These are phyloP conservation scores for Oncorhynchus masou DNA, from an alignment of 2,113 vertebrate species.

Conservation along the genomic window DNA sequence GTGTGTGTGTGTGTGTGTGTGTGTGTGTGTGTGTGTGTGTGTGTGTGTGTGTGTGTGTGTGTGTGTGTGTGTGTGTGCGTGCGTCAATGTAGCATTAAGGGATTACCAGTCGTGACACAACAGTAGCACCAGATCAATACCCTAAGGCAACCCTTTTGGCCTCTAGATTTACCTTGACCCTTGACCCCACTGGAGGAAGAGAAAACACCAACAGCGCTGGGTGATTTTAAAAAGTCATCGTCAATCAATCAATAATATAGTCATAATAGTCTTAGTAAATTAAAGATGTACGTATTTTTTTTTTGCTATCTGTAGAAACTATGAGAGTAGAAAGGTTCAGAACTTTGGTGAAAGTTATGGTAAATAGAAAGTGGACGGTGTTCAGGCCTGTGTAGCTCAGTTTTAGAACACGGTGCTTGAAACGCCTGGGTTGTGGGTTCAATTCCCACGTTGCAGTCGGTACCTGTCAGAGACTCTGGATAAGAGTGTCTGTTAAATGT, in stretches of 20 bases:
- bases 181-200: background rate
- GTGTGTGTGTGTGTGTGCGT: background rate
- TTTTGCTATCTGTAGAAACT: too few species aligned
- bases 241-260: too few species aligned
- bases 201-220: background rate
- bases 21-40: background rate
- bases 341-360: too few species aligned
- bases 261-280: background rate
- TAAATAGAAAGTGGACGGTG: too few species aligned
- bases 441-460: too few species aligned
- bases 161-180: background rate
- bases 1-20: slow-evolving; percentile 3
- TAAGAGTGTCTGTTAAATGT: too few species aligned
- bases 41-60: background rate
- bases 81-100: background rate
- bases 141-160: background rate
- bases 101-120: slow-evolving; percentile 2
- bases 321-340: too few species aligned
- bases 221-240: too few species aligned
- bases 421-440: too few species aligned
- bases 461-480: too few species aligned
- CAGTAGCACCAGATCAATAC: background rate
- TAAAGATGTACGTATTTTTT: background rate
- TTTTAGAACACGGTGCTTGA: too few species aligned
- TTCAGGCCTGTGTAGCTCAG: too few species aligned